Base-by-base conservation (phyloP, 1,140 invertebrate species). In the Tetragnatha versicolor region DNA sequence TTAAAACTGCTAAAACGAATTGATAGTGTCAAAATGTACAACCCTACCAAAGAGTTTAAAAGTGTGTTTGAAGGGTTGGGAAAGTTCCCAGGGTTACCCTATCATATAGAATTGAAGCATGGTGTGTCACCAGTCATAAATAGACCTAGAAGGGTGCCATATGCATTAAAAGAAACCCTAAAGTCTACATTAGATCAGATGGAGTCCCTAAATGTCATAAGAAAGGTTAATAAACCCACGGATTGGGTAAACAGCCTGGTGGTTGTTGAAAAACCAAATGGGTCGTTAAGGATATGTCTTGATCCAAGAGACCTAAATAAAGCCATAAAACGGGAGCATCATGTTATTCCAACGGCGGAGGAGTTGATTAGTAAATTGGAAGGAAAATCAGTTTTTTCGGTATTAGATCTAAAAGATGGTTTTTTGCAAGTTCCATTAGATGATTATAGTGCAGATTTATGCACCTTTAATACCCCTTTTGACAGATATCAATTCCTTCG, bases 401-500 rank as follows among this genome's bases (percentile, higher is more conserved):
- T 65, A 4, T 25, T 77, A 25, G 73, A 77, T 69, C 14, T 55
- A 37, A 65, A 63, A 37, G 49, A 49, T 22, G 73, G 42, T 3
- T 25, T 79, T 72, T 81, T 37, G 79, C 81, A 29, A 25, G 35
- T 77, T 20, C 55, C 53, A 14, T 25, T 69, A 20, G 58, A 61
- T 45, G 39, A 47, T 4, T 6, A 5, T 7, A 77, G 73, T 77
- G 10, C 73, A 22, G 9, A 77, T 6, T 37, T 77, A 17, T 77
- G 73, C 22, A 72, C 47, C 4, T 81, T 82, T 51, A 47, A 55
- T 45, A 69, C 80, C 6, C 72, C 39, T 6, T 33, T 66, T 33
- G 85, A 85, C 22, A 83, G 82, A 17, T 88, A 84, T 63, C 9
- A 58, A 58, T 84, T 86, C 80, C 86, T 85, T 70, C 79, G 85